Evolutionary conservation across 2,888 invertebrate genomes (phyloP), one percentile per base, ranked within the genome.

Genomic region (Tenthredo livida): DNA sequence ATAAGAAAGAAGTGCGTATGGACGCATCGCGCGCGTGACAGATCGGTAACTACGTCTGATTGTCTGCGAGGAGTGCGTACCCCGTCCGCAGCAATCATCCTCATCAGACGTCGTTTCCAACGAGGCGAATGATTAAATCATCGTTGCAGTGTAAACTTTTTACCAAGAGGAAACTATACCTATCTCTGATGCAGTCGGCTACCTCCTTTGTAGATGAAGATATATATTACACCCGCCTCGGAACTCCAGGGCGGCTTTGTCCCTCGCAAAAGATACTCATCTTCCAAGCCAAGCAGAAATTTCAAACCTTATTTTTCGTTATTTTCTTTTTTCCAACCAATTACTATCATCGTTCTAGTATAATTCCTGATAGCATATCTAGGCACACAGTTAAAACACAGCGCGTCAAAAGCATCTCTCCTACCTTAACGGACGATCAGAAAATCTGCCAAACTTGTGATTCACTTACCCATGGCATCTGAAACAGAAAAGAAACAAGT

Each of bases 401-500:
- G 7, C 10, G 29, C 2, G 25, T 65, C 25, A 29, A 67, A 29
- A 29, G 1, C 5, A 4, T 33, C 2, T 10, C 7, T 80, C 80
- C 80, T 80, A 80, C 80, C 80, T 80, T 80, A 61, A 54, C 9
- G 25, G n/a, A 47, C 43, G 75, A 12, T 25, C 43, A 12, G 47
- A 77, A 77, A 17, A 50, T 17, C 29, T 33, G 50, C 10, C 7
- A 37, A 80, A 58, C 37, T 25, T n/a, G 37, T 17, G 67, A 58
- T 91, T 93, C 94, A 96, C 96, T 96, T 95, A 97, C 96, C 96
- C 96, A 96, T 96, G 94, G 96, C 96, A 95, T 96, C 96, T 97
- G 96, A 92, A 96, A 96, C 96, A 96, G 95, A 95, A 93, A 92
- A 92, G 93, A 92, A 93, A 91, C 93, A 88, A 84, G 84, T 87